Conservation (phyloP, 2,888 invertebrate species). For the Drosophila cognata region DNA sequence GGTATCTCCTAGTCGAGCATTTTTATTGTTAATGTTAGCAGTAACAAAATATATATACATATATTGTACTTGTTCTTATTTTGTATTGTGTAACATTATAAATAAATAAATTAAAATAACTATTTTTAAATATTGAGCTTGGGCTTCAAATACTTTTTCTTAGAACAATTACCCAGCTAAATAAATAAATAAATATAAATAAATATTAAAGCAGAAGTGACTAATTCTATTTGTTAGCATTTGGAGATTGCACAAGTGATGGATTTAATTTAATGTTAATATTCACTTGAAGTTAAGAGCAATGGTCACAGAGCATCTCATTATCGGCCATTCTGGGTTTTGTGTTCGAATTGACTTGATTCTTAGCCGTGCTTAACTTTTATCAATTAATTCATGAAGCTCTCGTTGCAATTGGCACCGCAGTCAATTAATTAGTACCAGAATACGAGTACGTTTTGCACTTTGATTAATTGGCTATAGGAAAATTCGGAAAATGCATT, state of each 20-base stretch:
- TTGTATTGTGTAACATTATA: too few species aligned
- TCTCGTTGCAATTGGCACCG: slow-evolving; percentile 72
- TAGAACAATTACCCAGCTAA: too few species aligned
- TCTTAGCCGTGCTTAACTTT: slow-evolving; percentile 43
- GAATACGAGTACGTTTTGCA: slow-evolving; percentile 52
- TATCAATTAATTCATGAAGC: slow-evolving; percentile 64
- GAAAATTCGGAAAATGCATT: slow-evolving; percentile 60
- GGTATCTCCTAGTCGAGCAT: background rate
- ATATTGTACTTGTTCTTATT: background rate
- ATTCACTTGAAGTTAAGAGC: background rate
- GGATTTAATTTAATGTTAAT: slow-evolving; percentile 18
- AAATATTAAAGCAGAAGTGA: background rate
- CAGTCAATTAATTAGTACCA: slow-evolving; percentile 69
- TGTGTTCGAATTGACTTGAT: slow-evolving; percentile 6
- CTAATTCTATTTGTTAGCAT: background rate
- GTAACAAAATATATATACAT: background rate
- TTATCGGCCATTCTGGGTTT: slow-evolving; percentile 32
- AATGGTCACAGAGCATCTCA: slow-evolving; percentile 23
- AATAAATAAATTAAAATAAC: too few species aligned
- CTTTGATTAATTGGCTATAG: slow-evolving; percentile 67
- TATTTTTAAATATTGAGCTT: too few species aligned
- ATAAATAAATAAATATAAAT: background rate
- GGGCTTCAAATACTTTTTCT: too few species aligned
- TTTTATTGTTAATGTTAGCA: background rate
- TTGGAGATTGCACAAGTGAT: background rate